These are phyloP conservation scores for Dendrolimus pini DNA, from an alignment of 2,888 invertebrate species.

Conservation along the genomic window DNA sequence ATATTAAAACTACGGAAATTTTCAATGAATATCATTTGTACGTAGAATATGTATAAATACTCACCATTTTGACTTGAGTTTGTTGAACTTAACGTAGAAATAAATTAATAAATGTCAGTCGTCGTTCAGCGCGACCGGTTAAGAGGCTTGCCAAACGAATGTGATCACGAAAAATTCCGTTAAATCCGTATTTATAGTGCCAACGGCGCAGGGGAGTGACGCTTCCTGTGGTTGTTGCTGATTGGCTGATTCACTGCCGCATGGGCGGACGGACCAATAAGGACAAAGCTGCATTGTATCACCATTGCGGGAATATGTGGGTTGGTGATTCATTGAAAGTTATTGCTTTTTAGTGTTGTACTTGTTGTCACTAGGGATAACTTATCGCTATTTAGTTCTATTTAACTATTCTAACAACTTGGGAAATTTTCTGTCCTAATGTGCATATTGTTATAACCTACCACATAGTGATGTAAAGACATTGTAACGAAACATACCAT, in stretches of 20 bases:
- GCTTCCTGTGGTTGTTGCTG: slow-evolving; percentile 45
- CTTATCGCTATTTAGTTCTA: not conserved
- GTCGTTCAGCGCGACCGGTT: slow-evolving; percentile 79
- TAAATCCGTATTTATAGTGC: slow-evolving; percentile 75
- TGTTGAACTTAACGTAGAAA: slow-evolving; percentile 63
- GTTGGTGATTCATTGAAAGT: slow-evolving; percentile 46
- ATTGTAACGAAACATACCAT: too few species aligned
- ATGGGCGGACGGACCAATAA: slow-evolving; percentile 65
- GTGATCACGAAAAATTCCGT: slow-evolving; percentile 62
- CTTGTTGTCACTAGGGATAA: not conserved
- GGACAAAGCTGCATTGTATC: slow-evolving; percentile 59
- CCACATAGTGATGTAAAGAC: too few species aligned
- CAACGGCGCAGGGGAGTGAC: slow-evolving; percentile 67
- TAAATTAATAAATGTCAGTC: slow-evolving; percentile 70
- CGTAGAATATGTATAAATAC: slow-evolving; percentile 27
- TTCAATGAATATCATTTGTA: slow-evolving; percentile 9
- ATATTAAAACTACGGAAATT: slow-evolving; percentile 6
- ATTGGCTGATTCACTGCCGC: slow-evolving; percentile 69
- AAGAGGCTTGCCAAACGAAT: slow-evolving; percentile 84
- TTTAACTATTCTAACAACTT: too few species aligned
- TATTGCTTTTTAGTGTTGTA: slow-evolving; percentile 27
- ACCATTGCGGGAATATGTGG: slow-evolving; percentile 72
- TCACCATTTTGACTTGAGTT: slow-evolving; percentile 72
- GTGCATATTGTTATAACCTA: too few species aligned
- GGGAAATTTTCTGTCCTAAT: too few species aligned